Base-by-base conservation (phyloP, 2,797 vertebrate genomes). In the Galaxias olidus region DNA sequence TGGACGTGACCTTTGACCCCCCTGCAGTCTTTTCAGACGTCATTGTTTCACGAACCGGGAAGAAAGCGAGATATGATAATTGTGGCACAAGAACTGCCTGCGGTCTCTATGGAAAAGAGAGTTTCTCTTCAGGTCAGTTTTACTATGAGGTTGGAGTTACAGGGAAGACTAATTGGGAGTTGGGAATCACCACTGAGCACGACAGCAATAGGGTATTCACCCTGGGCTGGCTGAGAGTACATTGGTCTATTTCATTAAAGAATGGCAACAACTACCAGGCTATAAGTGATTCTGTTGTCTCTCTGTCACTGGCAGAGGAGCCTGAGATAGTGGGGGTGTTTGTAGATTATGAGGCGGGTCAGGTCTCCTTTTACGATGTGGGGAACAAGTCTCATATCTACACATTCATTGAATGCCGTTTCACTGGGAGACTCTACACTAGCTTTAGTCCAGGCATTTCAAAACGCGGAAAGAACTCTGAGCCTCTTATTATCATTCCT, bases 291-390 rank as follows among this genome's bases (percentile, higher is more conserved):
- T 4, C 56, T 1, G 1, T 47, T 10, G 17, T 64, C 13, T 15
- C 0, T 4, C 63, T 82, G 8, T 46, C 58, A 11, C 44, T 75
- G 48, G 77, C 59, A 47, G 45, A 63, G 0, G 19, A 61, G 51
- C 76, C 67, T 0, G 41, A 77, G 62, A 78, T 62, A 20, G 61
- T 84, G 30, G 71, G 67, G 15, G 64, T 73, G 58, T 77, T 71
- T 71, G 75, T 77, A 43, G 73, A 79, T 69, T 79, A 74, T 59
- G 68, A 79, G 5, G 68, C 53, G n/a, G 75, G 71, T 50, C 20
- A 66, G 61, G 62, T 80, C 19, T 74, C 66, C 47, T 80, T 77
- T 52, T 71, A 75, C 58, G 66, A 79, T 18, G 74, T 73, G 10
- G 49, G 66, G 10, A 50, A 61, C 19, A 58, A 19, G 3, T 50